Base-by-base conservation (phyloP, 2,797 vertebrate genomes). In the Phoeniculus purpureus region DNA sequence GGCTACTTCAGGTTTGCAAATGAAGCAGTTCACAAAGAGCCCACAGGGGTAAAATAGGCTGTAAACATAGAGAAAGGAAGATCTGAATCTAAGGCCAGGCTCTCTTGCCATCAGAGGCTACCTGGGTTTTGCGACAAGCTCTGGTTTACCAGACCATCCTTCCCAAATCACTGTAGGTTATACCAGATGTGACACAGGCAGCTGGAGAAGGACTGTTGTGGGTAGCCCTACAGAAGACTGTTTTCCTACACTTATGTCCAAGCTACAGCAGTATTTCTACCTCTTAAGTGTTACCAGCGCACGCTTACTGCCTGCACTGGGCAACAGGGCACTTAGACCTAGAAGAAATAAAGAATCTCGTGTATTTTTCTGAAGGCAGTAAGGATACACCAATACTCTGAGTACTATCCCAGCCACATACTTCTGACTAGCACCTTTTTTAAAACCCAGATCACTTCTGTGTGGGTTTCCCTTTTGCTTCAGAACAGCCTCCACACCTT, bases 391-490 rank as follows among this genome's bases (percentile, higher is more conserved):
- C 51, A 6, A 6, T 21, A 21, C 15, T 11, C 29, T 0, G 6
- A 77, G 43, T 21, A 7, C 25, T n/a, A 80, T 6, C 52, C 15
- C n/a, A 78, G 26, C 22, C 54, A 6, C 0, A 0, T 5, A 20
- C 2, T 47, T 29, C 12, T 19, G 50, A 40, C 11, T 7, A 34
- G 17, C 12, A 66, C 3, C 0, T 0, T n/a, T 77, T 83, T 45
- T 26, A 65, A 74, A 87, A 81, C 13, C 11, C 43, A 27, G 31
- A 34, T n/a, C 23, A 5, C 25, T 79, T 70, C 18, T 32, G 14
- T 3, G 7, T 21, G 18, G 4, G 11, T 27, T 19, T 26, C 23
- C n/a, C 56, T 89, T 68, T 37, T 22, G 8, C 43, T 79, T 55
- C 51, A 51, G 55, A 76, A 20, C 26, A 50, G 32, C 9, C 54